Evolutionary conservation across 2,888 invertebrate species (phyloP), one percentile per base, ranked within the genome.

Genomic region (Bellardia pandia): DNA sequence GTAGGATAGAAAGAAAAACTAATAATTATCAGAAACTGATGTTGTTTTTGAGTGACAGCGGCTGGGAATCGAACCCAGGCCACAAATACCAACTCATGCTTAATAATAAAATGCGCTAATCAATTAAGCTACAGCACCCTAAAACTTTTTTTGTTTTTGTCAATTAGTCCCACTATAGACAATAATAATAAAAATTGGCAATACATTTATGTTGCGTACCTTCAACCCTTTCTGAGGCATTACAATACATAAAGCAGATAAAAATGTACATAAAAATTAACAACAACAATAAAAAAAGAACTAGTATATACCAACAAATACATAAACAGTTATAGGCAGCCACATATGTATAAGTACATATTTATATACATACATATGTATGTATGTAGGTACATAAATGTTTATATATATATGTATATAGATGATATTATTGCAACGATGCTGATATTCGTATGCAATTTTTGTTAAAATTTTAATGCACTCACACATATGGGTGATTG

Each of bases 161-260:
- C 23, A 23, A 23, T 23, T 23, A 11, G 51, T n/a, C 7, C 64
- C 72, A 81, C 56, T 74, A 53, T 74, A 23, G 23, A 66, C 56
- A 74, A 64, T 74, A 14, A n/a, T 16, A 74, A 23, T 23, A 3
- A 64, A 74, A 45, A n/a, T 74, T 33, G 33, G 56, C 53, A 62
- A 33, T 62, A 72, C 42, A 16, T 75, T n/a, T 42, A 64, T 64
- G 40, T 66, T 76, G 64, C 76, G 40, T 78, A 58, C 45, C 77
- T 68, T 68, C 68, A 78, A 14, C 66, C 33, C 56, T 33, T 77
- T 33, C 16, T 14, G 37, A 45, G 16, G 53, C 13, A 53, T 64
- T 45, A 45, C 45, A 45, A 45, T 45, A 45, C 45, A 45, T 45
- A 6, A 5, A 5, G 4, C 6, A 37, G 1, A 37, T 37, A 37